Percentiles rank a stretch among this genome's conserved stretches.
Conservation (phyloP, 2,797 vertebrate genomes). For the Glossophaga mutica region DNA sequence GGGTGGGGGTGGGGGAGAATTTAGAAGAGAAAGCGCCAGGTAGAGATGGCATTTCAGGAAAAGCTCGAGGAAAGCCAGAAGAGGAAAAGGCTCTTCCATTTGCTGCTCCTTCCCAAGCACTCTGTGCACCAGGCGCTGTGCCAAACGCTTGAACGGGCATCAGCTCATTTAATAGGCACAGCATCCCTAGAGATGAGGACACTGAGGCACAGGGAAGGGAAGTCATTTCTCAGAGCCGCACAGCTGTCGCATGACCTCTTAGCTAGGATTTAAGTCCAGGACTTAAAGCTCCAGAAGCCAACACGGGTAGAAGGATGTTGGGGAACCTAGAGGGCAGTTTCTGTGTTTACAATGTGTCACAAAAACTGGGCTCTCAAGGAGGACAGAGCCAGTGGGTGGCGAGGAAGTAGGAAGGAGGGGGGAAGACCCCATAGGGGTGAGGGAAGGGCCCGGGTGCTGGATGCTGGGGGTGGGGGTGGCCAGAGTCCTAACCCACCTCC, state of each 20-base stretch:
- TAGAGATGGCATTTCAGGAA: not conserved
- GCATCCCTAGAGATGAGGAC: not conserved
- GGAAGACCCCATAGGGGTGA: not conserved
- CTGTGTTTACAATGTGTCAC: not conserved
- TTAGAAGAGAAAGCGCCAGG: not conserved
- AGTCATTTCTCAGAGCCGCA: not conserved
- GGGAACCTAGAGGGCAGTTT: not conserved
- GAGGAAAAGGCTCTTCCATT: not conserved
- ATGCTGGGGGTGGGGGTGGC: not conserved
- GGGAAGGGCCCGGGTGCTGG: not conserved
- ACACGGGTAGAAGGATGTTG: not conserved
- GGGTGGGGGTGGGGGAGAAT: too few species aligned
- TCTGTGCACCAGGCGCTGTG: not conserved
- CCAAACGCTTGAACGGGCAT: not conserved
- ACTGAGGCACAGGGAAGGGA: not conserved
- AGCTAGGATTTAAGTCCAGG: not conserved
- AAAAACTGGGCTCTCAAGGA: not conserved
- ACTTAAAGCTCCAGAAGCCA: not conserved
- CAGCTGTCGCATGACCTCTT: not conserved
- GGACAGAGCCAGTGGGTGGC: not conserved
- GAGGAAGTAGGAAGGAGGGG: not conserved
- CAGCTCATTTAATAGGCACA: not conserved
- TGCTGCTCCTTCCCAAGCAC: not conserved
- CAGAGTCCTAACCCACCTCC: not conserved
- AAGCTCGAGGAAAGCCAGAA: not conserved